These are phyloP conservation scores for Sesamia inferens DNA, from an alignment of 2,888 invertebrate species.

Conservation along the genomic window DNA sequence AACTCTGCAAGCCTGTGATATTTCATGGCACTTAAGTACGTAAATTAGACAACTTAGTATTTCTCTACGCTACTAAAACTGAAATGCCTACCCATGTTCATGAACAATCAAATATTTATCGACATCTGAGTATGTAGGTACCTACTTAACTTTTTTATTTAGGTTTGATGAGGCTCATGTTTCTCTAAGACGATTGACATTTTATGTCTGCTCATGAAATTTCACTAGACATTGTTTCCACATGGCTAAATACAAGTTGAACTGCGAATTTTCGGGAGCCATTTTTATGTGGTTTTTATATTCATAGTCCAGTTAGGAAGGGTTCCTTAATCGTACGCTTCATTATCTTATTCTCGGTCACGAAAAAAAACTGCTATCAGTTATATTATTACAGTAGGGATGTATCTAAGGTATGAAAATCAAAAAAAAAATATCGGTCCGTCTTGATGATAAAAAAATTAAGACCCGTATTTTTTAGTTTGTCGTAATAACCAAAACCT, in stretches of 20 bases:
- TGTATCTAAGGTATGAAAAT: too few relatives aligned
- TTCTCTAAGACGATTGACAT: not conserved
- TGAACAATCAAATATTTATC: conserved; percentile 24
- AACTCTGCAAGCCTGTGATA: conserved; percentile 34
- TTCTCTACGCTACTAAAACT: conserved; percentile 22
- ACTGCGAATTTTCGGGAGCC: not conserved
- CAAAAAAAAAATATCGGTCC: too few relatives aligned
- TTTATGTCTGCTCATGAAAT: not conserved
- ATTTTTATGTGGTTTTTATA: too few relatives aligned
- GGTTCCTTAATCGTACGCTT: not conserved
- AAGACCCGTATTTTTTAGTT: too few relatives aligned
- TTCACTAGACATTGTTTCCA: not conserved
- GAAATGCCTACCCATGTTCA: conserved; percentile 25
- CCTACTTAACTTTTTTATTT: not conserved
- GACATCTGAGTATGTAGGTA: not conserved
- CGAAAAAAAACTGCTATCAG: not conserved
- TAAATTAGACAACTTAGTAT: conserved; percentile 61
- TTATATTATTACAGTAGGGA: too few relatives aligned
- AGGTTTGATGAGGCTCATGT: conserved; percentile 2
- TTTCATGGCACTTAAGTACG: conserved; percentile 32
- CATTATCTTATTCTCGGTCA: not conserved
- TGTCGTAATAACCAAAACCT: too few relatives aligned
- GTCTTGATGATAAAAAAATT: too few relatives aligned
- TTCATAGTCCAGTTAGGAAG: not conserved
- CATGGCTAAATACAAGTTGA: not conserved